phyloP scores from a whole-genome alignment of 2,113 vertebrate species.

The Nibea coibor region DNA sequence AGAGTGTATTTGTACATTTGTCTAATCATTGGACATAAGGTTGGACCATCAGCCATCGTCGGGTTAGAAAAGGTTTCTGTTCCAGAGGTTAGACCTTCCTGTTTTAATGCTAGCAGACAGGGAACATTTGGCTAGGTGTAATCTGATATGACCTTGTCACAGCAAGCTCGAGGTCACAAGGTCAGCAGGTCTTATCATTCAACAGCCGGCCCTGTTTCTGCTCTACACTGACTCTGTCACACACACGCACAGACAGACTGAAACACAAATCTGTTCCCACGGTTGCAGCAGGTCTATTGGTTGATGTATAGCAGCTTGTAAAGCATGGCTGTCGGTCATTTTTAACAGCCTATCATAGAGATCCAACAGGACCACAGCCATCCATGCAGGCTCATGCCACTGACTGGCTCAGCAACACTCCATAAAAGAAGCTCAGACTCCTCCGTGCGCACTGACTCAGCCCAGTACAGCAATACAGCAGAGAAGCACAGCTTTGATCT shows the following conservation, averaged over 20 bases:
- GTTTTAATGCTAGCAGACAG: constrained; percentile 61
- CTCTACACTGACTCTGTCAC: constrained; percentile 27
- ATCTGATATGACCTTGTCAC: constrained; percentile 72
- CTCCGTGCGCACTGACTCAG: constrained; percentile 43
- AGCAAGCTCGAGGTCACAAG: constrained; percentile 60
- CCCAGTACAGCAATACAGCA: constrained; percentile 59
- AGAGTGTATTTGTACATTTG: constrained; percentile 27
- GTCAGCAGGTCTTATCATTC: constrained; percentile 75
- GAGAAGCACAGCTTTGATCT: constrained; percentile 66
- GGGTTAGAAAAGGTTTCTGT: constrained; percentile 39
- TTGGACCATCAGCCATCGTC: constrained; percentile 57
- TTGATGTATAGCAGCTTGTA: constrained; percentile 76
- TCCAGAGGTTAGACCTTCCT: constrained; percentile 63
- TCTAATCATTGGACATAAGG: constrained; percentile 36
- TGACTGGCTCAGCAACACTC: constrained; percentile 71
- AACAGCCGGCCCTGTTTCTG: constrained; percentile 62
- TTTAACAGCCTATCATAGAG: constrained; percentile 73
- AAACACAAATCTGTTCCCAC: constrained; percentile 70
- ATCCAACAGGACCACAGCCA: constrained; percentile 72
- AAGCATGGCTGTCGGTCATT: constrained; percentile 66
- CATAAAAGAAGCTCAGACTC: constrained; percentile 66
- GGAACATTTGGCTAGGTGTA: constrained; percentile 72
- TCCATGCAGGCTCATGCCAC: constrained; percentile 45
- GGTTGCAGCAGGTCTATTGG: constrained; percentile 59
- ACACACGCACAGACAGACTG: constrained; percentile 5